Conservation (phyloP, 2,888 invertebrate genomes). For the Mayetiola destructor region DNA sequence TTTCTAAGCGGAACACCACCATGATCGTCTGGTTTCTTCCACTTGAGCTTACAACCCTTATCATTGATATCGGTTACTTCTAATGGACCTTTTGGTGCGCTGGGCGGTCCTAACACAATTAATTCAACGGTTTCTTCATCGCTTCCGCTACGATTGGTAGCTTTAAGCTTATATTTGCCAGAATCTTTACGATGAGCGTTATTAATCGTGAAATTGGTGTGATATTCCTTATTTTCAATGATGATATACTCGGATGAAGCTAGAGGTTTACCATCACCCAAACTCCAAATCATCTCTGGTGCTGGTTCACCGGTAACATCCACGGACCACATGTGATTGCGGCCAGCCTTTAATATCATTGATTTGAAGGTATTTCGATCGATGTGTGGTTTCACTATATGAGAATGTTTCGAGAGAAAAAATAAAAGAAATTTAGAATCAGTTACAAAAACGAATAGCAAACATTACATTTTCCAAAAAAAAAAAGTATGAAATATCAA, state of each 20-base stretch:
- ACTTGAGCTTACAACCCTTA: conserved; percentile 80
- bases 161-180: conserved; percentile 77
- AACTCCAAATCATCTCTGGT: conserved; percentile 83
- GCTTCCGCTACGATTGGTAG: conserved; percentile 86
- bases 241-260: conserved; percentile 52
- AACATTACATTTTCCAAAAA: too few species aligned
- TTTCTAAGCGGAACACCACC: conserved; percentile 82
- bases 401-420: too few species aligned
- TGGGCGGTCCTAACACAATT: conserved; percentile 81
- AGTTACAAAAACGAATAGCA: too few species aligned
- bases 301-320: conserved; percentile 96
- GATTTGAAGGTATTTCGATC: conserved; percentile 78
- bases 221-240: conserved; percentile 67
- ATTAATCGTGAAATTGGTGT: conserved; percentile 78
- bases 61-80: conserved; percentile 78
- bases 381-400: conserved; percentile 73
- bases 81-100: conserved; percentile 68
- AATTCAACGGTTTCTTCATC: conserved; percentile 85
- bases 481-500: too few species aligned
- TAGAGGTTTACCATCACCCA: conserved; percentile 59
- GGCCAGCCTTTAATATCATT: conserved; percentile 85
- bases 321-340: conserved; percentile 87
- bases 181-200: conserved; percentile 80
- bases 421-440: conserved; percentile 16
- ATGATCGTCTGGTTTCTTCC: conserved; percentile 78